Evolutionary conservation across 2,888 invertebrate species (phyloP).

Genomic region (Cerastis rubricosa): DNA sequence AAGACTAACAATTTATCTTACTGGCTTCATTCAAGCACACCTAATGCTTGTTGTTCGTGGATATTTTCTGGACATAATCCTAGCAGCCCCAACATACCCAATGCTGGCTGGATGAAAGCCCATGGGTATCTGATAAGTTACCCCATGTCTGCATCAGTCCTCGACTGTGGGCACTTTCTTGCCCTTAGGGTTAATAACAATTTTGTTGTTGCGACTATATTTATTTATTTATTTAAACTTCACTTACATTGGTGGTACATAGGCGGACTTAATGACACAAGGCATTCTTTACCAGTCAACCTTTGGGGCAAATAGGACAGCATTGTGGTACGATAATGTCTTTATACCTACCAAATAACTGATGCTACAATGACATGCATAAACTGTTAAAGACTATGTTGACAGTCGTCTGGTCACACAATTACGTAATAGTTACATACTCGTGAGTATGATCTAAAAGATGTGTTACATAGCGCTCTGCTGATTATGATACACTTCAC

Average conservation of each 20-base stretch:
- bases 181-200: no score
- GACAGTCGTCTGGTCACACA: neutral
- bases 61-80: neutral
- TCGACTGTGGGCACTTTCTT: no score
- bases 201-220: neutral
- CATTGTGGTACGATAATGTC: no score
- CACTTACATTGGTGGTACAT: no score
- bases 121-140: neutral
- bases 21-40: no score
- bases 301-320: no score
- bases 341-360: neutral
- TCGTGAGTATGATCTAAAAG: neutral
- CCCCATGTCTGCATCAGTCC: no score
- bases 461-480: neutral
- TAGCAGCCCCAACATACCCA: neutral
- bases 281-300: no score
- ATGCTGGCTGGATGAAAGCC: neutral
- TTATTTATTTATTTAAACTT: no score
- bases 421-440: conserved; percentile 13
- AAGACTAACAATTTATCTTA: neutral
- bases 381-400: conserved; percentile 10
- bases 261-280: no score
- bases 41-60: neutral
- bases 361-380: conserved; percentile 26
- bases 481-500: neutral